Base-by-base conservation (phyloP, 2,797 vertebrate genomes). In the Cryptoprocta ferox region DNA sequence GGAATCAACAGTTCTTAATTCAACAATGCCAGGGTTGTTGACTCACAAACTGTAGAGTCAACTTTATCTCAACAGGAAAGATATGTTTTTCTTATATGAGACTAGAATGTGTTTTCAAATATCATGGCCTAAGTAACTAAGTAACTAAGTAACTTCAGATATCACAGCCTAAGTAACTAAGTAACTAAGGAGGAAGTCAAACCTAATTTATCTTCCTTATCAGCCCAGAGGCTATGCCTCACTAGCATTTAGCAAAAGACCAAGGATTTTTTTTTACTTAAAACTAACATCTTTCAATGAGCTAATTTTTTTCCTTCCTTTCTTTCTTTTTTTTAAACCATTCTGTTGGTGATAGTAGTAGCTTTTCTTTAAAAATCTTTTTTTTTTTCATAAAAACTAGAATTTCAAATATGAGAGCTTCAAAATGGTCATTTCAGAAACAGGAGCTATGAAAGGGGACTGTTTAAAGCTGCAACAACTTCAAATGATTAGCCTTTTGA, bases 401-500 rank as follows among this genome's bases (percentile, higher is more conserved):
- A 66, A 3, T 50, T 95, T 86, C 70, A 66, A 87, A 94, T 50
- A 70, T 11, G 4, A 93, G 37, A 79, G 53, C 53, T 87, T 96
- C 8, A 26, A n/a, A 94, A 83, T 26, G 2, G 63, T 18, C 24
- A 15, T 95, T 87, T 93, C 78, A 24, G 32, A 95, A 95, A 45
- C 28, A 96, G 21, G 48, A 80, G 3, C 16, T 39, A 42, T 81
- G 70, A 94, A 92, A 88, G 81, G 10, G 32, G 2, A 45, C 28
- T 14, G 0, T 81, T 89, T 88, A 28, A 48, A 97, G 93, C 48
- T 96, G 28, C 42, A 91, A 13, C 75, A 89, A 76, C 7, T 93
- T 95, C 79, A 50, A 91, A 32, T 39, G 65, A 85, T 95, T 71
- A 48, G n/a, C 63, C 93, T 79, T 97, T 87, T 94, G 78, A 95